These are phyloP conservation scores for Stratiolaelaps scimitus DNA, from an alignment of 1,140 invertebrate species.

Conservation along the genomic window DNA sequence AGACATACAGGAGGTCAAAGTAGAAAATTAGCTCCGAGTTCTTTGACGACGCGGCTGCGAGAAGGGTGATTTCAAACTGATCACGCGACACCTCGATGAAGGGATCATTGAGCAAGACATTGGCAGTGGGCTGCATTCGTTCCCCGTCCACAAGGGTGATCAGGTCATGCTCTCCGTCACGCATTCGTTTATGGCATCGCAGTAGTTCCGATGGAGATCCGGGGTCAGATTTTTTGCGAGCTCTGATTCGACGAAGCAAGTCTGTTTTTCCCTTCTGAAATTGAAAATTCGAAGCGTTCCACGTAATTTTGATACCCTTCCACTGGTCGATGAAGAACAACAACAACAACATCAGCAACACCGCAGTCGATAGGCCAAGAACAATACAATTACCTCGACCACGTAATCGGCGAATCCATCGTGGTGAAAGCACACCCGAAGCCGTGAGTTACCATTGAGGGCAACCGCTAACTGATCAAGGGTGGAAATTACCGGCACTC, in stretches of 20 bases:
- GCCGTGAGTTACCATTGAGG: not conserved
- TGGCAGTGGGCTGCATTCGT: not conserved
- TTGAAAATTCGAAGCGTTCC: not conserved
- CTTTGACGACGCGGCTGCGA: not conserved
- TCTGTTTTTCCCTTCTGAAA: not conserved
- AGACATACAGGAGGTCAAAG: not conserved
- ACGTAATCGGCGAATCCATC: not conserved
- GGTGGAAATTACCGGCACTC: not conserved
- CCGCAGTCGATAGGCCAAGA: not conserved
- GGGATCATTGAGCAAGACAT: not conserved
- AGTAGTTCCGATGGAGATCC: not conserved
- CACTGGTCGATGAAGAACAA: not conserved
- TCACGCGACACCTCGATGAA: not conserved
- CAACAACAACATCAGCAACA: not conserved
- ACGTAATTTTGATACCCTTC: too few species aligned
- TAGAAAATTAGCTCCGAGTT: not conserved
- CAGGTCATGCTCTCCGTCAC: not conserved
- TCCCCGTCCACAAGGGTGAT: not conserved
- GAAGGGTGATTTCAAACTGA: not conserved
- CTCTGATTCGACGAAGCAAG: not conserved
- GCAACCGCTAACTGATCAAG: not conserved
- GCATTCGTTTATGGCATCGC: not conserved
- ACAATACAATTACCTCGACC: not conserved
- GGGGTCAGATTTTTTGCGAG: not conserved
- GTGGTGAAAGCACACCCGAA: not conserved